Conservation (phyloP, 1,140 invertebrate species). For the Dendrolimus kikuchii region DNA sequence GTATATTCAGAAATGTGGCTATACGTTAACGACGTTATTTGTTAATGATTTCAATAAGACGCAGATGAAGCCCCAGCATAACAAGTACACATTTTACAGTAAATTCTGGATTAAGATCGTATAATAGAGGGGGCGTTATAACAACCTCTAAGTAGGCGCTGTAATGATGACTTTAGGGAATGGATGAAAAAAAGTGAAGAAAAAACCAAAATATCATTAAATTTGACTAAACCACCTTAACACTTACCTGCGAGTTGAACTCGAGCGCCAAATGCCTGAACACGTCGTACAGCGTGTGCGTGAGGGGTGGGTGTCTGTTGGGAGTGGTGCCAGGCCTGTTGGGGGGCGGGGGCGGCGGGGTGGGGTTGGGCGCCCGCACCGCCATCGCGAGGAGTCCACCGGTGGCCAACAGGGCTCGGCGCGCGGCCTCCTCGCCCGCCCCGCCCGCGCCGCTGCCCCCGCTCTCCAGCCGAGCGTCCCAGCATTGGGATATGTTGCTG, state of each 20-base stretch:
- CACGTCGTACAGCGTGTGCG: conserved; percentile 48
- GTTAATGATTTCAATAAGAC: no score
- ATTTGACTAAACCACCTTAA: background rate
- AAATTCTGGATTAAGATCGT: no score
- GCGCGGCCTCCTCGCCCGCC: conserved; percentile 82
- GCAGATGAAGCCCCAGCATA: no score
- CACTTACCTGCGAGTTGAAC: conserved; percentile 41
- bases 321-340: conserved; percentile 4
- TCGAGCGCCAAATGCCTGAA: conserved; percentile 50
- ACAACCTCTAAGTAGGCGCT: no score
- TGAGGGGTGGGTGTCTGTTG: conserved; percentile 28
- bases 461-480: conserved; percentile 83
- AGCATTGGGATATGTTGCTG: conserved; percentile 43
- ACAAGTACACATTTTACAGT: no score
- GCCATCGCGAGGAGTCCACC: conserved; percentile 40
- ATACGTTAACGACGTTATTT: no score
- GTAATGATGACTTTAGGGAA: no score
- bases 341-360: conserved; percentile 7
- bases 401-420: conserved; percentile 74
- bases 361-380: conserved; percentile 25
- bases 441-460: conserved; percentile 77
- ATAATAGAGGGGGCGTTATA: no score
- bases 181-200: no score
- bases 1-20: no score
- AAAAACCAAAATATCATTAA: no score